Base-by-base conservation (phyloP, 2,113 vertebrate genomes). In the Chloropsis cyanopogon region DNA sequence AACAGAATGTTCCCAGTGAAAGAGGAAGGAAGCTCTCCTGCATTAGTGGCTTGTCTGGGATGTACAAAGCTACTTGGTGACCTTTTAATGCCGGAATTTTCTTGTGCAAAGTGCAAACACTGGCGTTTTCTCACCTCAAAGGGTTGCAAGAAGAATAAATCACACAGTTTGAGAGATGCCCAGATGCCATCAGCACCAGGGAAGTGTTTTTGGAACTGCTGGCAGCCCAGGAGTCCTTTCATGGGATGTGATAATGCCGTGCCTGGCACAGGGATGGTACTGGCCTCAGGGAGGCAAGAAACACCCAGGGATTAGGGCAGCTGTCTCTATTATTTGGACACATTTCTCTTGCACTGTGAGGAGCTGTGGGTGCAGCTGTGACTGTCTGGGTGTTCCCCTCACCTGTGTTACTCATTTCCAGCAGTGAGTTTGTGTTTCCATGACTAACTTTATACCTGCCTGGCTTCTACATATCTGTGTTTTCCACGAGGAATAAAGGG, bases 111-210 rank as follows among this genome's bases (percentile, higher is more conserved):
- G 39, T 35, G 33, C 47, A 83, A 25, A 13, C 37, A 41, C 1
- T 0, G 0, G n/a, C 16, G 39, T 70, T 73, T 65, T 28, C 59
- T 76, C 14, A 54, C 33, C 31, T 69, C 0, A 0, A 11, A n/a
- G 15, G 18, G 18, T 31, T 81, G 57, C 2, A 23, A 61, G 86
- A n/a, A 75, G 28, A 77, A 33, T 61, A 81, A 89, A 91, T 79
- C 31, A 9, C 13, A 12, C 9, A 14, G 10, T 46, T 1, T 46
- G 56, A 81, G 75, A 88, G 63, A 53, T 64, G 47, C 33, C 60
- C 76, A 57, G 63, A 44, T 56, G 41, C 25, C 33, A 29, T 44
- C 1, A 4, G 42, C 4, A 21, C 44, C 31, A 49, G 69, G 41
- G 47, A 56, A 82, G 6, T 14, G 49, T 9, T 78, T 75, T 52